Evolutionary conservation across 2,113 vertebrate species (phyloP), one percentile per base, ranked within the genome.

Genomic region (Catharus minimus): DNA sequence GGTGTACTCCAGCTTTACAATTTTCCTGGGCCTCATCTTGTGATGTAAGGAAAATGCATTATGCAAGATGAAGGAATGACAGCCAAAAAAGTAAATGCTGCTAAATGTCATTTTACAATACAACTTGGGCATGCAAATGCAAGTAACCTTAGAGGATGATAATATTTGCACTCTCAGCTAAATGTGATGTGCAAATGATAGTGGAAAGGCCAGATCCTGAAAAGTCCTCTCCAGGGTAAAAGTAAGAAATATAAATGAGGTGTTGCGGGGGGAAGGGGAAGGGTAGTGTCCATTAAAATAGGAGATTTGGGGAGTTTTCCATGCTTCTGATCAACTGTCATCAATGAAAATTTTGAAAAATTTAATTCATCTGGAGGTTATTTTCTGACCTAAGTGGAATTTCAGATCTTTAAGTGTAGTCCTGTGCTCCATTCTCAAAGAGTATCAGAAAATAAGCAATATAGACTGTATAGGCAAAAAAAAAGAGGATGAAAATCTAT

Each of bases 51-150:
- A 92, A 96, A 96, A 91, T 84, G 21, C 67, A 89, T 96, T 93
- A 95, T 93, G 57, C 78, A 97, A 95, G 95, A 90, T 89, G 77
- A 89, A 73, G 77, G 95, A 92, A 91, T 67, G 82, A 82, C 93
- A 97, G 91, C 73, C 92, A 97, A 96, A 80, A 85, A 95, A 89
- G 68, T 90, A 95, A 97, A 81, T 69, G 32, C 76, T 88, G 64
- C 44, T 95, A 93, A 97, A 96, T 92, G 83, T 95, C 90, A 95
- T 46, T 94, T 96, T 80, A 91, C 81, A 92, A 89, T 92, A 92
- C 71, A 80, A 83, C 50, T 69, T 79, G 30, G 36, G 17, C 24
- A 92, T 84, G 62, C 39, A 93, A 92, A 86, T 74, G 56, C 30
- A 68, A 93, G 46, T 86, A 88, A 91, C 92, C 92, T 95, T 89